These are phyloP conservation scores for Montipora sp. DNA, from an alignment of 64 coral and sea anemone genomes.

Conservation along the genomic window DNA sequence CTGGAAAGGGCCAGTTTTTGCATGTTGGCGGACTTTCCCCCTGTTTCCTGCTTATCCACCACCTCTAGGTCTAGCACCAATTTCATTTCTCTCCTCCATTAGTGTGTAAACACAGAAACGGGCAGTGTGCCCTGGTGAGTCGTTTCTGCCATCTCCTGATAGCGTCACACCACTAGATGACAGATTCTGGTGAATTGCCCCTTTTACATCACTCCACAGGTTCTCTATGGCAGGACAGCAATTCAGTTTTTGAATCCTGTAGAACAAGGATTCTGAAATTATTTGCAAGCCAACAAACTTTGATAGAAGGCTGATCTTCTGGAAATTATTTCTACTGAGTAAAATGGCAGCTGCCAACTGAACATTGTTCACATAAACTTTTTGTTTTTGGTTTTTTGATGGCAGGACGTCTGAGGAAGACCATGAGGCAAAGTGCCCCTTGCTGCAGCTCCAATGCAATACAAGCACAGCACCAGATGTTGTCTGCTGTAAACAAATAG, in stretches of 20 bases:
- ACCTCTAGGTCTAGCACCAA: constrained; percentile 16
- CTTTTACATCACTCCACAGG: constrained; percentile 3
- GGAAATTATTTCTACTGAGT: constrained; percentile 5
- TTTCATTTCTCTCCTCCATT: background rate
- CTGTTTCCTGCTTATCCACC: constrained; percentile 7
- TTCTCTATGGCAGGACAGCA: background rate
- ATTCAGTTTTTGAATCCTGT: constrained; percentile 23
- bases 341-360: constrained; percentile 6
- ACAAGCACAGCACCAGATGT: background rate
- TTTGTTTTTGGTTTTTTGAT: background rate
- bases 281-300: constrained; percentile 7
- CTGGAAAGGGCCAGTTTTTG: background rate
- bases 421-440: background rate
- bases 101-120: constrained; percentile 18
- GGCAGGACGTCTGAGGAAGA: background rate
- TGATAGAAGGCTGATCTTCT: constrained; percentile 11
- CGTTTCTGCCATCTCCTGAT: constrained; percentile 29
- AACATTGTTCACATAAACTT: constrained; percentile 26
- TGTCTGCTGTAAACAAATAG: background rate
- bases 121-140: constrained; percentile 19
- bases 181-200: background rate
- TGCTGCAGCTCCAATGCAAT: constrained; percentile 5
- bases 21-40: constrained; percentile 15
- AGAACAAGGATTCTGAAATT: constrained; percentile 5
- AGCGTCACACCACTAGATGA: background rate